A percentile compares a stretch with the other conserved stretches of the same genome.
Conservation (phyloP, 1,140 invertebrate genomes). For the Heliconius hewitsoni region DNA sequence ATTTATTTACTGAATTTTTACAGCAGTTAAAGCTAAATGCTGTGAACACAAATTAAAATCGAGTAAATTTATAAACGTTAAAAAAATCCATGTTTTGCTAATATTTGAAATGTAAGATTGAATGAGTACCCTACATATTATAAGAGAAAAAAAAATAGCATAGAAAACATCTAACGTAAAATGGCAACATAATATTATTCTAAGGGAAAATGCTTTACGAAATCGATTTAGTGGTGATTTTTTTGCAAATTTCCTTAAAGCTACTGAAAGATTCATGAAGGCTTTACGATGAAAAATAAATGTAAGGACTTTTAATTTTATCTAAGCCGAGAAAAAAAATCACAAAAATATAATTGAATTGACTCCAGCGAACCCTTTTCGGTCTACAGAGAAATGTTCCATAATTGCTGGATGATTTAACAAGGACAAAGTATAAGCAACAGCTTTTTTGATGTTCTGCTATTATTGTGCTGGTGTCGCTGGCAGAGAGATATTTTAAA, state of each 20-base stretch:
- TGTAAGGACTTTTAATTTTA: conserved; percentile 45
- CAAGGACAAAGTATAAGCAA: conserved; percentile 14
- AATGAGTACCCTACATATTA: neutral
- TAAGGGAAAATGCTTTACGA: conserved; percentile 15
- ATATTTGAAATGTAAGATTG: neutral
- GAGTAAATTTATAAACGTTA: conserved; percentile 3
- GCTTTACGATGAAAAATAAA: conserved; percentile 40
- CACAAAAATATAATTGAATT: conserved; percentile 56
- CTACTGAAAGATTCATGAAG: conserved; percentile 44
- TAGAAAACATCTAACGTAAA: neutral
- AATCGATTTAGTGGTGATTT: conserved; percentile 31
- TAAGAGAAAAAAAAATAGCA: neutral
- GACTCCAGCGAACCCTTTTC: conserved; percentile 45
- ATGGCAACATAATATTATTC: conserved; percentile 15
- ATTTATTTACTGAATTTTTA: conserved; percentile 19
- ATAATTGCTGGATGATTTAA: conserved; percentile 21
- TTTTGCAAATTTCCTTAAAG: conserved; percentile 40
- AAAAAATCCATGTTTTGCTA: neutral
- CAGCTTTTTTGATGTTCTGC: conserved; percentile 1
- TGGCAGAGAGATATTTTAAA: conserved; percentile 18
- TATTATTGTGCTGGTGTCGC: neutral
- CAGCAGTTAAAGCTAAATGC: conserved; percentile 13
- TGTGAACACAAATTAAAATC: conserved; percentile 17
- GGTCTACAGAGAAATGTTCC: conserved; percentile 39
- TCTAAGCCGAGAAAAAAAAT: conserved; percentile 41